Percentiles rank a stretch among this genome's conserved stretches.
These are phyloP conservation scores for Mustelus asterias DNA, from an alignment of 2,113 vertebrate genomes.

Conservation along the genomic window DNA sequence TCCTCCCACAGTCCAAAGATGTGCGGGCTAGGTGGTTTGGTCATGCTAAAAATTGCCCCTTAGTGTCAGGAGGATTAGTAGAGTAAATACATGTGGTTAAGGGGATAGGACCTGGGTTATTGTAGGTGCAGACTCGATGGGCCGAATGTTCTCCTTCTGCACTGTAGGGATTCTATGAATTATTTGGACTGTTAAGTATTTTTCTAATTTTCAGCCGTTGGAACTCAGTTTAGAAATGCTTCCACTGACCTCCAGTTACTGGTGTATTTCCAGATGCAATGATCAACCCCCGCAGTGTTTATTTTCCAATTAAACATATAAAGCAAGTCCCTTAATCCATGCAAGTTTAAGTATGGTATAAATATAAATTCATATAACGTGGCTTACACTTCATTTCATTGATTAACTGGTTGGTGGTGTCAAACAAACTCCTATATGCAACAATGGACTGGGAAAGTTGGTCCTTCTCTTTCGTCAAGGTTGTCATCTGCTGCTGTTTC, in stretches of 20 bases:
- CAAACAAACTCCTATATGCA: conserved; percentile 54
- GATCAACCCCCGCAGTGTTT: not conserved
- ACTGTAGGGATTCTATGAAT: too few species aligned
- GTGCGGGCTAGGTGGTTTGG: too few species aligned
- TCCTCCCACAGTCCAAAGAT: too few species aligned
- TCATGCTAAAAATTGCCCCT: too few species aligned
- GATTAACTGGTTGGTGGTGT: conserved; percentile 53
- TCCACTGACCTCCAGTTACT: not conserved
- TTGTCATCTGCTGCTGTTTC: conserved; percentile 68
- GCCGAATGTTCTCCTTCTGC: too few species aligned
- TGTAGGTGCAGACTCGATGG: too few species aligned
- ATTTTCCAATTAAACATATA: not conserved
- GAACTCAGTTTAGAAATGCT: not conserved
- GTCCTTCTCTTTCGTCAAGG: conserved; percentile 70
- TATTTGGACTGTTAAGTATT: too few species aligned
- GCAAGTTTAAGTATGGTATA: not conserved
- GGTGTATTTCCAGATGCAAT: not conserved
- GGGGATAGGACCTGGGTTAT: too few species aligned
- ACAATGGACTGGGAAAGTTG: conserved; percentile 56
- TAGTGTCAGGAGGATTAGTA: too few species aligned
- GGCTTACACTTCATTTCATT: conserved; percentile 64
- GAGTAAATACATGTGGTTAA: too few species aligned
- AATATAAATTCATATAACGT: not conserved
- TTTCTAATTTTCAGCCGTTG: not conserved
- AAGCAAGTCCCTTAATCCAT: not conserved